phyloP scores from a whole-genome alignment of 2,113 vertebrate species.

The Paramormyrops kingsleyae region DNA sequence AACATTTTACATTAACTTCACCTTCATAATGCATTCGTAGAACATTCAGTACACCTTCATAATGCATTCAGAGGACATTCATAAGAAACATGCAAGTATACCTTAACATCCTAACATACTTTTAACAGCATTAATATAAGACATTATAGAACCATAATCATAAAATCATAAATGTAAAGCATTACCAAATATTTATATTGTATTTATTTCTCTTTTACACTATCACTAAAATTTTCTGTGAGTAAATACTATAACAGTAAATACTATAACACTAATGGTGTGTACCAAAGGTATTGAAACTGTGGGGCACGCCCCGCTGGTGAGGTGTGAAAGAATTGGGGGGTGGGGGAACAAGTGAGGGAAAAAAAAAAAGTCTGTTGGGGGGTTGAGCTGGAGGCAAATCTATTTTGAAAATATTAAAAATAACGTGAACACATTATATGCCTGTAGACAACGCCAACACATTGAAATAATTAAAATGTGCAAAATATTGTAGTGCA shows the following conservation, averaged over 20 bases:
- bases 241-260: not conserved
- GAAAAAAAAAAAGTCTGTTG: not conserved
- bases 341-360: not conserved
- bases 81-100: not conserved
- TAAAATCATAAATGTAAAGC: not conserved
- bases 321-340: not conserved
- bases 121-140: not conserved
- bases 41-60: no score
- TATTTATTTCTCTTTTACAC: not conserved
- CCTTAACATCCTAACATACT: not conserved
- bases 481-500: not conserved
- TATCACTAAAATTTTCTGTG: not conserved
- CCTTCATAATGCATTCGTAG: no score
- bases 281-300: not conserved
- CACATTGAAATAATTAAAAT: not conserved
- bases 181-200: not conserved
- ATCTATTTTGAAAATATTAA: not conserved
- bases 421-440: not conserved
- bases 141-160: not conserved
- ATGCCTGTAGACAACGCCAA: not conserved
- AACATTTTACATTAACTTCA: not conserved
- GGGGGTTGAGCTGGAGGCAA: not conserved
- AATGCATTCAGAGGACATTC: not conserved
- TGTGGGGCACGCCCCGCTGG: not conserved
- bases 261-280: not conserved